A percentile compares a stretch with the other conserved stretches of the same genome.
Conservation (phyloP, 2,888 invertebrate genomes). For the Trichacis sp. region DNA sequence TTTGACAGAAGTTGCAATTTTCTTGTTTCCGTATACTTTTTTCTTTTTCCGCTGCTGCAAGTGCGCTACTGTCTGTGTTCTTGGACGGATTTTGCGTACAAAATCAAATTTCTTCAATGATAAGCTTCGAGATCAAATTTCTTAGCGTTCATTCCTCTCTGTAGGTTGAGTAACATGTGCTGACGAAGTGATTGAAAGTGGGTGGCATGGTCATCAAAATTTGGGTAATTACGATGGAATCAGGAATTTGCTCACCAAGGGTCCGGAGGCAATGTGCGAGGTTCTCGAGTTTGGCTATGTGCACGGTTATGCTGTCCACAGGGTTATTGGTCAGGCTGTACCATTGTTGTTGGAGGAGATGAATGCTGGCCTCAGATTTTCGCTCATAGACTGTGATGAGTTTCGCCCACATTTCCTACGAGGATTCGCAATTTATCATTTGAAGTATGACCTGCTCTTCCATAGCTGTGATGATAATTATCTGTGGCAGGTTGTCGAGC, state of each 20-base stretch:
- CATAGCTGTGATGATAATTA: slow-evolving; percentile 21
- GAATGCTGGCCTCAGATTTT: slow-evolving; percentile 45
- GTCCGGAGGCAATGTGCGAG: slow-evolving; percentile 29
- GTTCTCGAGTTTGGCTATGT: slow-evolving; percentile 44
- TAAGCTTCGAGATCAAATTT: slow-evolving; percentile 23
- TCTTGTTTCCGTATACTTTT: slow-evolving; percentile 2
- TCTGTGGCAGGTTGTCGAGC: slow-evolving; percentile 15
- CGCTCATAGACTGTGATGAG: slow-evolving; percentile 48
- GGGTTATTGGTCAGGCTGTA: slow-evolving; percentile 26
- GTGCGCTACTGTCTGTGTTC: no score
- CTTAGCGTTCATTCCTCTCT: slow-evolving; percentile 9
- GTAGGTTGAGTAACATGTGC: slow-evolving; percentile 40
- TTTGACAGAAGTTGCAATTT: slow-evolving; percentile 31
- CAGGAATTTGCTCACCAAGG: slow-evolving; percentile 31
- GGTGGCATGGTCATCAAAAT: slow-evolving; percentile 44
- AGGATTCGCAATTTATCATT: slow-evolving; percentile 46
- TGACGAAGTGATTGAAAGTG: slow-evolving; percentile 28
- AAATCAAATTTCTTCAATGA: slow-evolving; percentile 16
- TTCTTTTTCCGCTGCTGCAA: no score
- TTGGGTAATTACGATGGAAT: slow-evolving; percentile 40
- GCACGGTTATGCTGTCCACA: slow-evolving; percentile 35
- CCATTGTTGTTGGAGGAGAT: slow-evolving; percentile 44
- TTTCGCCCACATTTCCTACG: slow-evolving; percentile 52
- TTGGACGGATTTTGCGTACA: no score
- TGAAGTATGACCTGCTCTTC: slow-evolving; percentile 25